These are phyloP conservation scores for Leptinotarsa haldemani DNA, from an alignment of 2,888 invertebrate species.

Conservation along the genomic window DNA sequence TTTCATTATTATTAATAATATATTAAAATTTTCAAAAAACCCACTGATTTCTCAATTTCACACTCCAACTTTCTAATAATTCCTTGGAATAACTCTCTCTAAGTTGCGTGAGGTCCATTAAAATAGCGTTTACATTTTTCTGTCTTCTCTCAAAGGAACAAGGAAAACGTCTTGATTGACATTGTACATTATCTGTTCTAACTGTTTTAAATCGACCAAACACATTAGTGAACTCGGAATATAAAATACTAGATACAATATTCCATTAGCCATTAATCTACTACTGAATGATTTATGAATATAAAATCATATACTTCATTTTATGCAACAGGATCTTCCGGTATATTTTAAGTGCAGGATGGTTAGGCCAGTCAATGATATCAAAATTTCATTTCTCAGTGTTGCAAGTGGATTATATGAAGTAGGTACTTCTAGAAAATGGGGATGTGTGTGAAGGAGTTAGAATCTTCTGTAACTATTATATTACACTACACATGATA, in stretches of 20 bases:
- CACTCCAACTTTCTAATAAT: background rate
- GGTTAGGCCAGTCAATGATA: background rate
- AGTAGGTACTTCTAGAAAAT: too few species aligned
- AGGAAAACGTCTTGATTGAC: constrained; percentile 17
- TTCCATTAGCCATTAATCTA: constrained; percentile 10
- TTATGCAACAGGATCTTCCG: constrained; percentile 12
- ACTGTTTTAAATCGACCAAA: constrained; percentile 10
- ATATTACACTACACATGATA: too few species aligned
- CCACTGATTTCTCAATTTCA: background rate
- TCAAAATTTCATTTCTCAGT: background rate
- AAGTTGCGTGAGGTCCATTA: constrained; percentile 3
- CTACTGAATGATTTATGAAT: constrained; percentile 15
- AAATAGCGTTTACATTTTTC: constrained; percentile 11
- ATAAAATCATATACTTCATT: constrained; percentile 14
- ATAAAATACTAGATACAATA: background rate
- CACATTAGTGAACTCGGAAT: constrained; percentile 6
- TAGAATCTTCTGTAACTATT: too few species aligned
- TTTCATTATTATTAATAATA: too few species aligned
- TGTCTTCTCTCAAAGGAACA: background rate
- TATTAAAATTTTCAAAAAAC: background rate
- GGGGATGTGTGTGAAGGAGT: too few species aligned
- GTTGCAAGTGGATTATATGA: background rate
- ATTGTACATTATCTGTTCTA: constrained; percentile 8
- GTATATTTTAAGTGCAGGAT: background rate
- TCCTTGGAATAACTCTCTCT: background rate